Evolutionary conservation across 2,797 vertebrate genomes (phyloP).

Genomic region (Stomatorhinus walkeri): DNA sequence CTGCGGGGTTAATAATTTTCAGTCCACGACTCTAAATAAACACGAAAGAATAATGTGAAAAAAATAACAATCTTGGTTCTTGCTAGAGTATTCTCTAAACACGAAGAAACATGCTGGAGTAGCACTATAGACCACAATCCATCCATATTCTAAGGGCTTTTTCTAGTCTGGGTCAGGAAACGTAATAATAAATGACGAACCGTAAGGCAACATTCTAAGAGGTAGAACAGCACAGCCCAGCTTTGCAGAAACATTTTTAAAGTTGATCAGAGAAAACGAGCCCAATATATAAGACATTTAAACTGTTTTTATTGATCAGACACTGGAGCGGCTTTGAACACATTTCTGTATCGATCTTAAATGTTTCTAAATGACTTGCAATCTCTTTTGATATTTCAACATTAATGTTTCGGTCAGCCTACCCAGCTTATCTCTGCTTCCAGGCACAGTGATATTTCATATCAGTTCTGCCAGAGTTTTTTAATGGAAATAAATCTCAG

Average conservation of each 20-base stretch:
- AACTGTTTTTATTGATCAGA: constrained; percentile 3
- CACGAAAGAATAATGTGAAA: not conserved
- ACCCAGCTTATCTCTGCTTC: not conserved
- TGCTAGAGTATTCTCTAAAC: not conserved
- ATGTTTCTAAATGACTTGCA: not conserved
- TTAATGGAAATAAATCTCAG: not conserved
- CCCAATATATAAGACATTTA: constrained; percentile 2
- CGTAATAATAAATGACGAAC: not conserved
- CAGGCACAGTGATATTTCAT: not conserved
- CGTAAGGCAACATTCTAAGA: not conserved
- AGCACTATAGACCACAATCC: not conserved
- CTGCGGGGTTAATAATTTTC: not conserved
- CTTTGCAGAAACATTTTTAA: not conserved
- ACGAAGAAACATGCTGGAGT: not conserved
- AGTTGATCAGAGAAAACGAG: not conserved
- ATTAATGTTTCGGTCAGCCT: not conserved
- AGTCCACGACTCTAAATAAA: not conserved
- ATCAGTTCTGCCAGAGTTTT: not conserved
- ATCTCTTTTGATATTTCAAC: constrained; percentile 2
- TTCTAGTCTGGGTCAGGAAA: not conserved
- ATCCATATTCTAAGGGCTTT: not conserved
- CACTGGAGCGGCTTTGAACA: not conserved
- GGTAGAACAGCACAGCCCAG: not conserved
- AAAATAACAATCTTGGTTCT: not conserved
- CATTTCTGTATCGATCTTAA: constrained; percentile 8